Conservation (phyloP, 2,113 vertebrate species). For the Macquaria australasica region DNA sequence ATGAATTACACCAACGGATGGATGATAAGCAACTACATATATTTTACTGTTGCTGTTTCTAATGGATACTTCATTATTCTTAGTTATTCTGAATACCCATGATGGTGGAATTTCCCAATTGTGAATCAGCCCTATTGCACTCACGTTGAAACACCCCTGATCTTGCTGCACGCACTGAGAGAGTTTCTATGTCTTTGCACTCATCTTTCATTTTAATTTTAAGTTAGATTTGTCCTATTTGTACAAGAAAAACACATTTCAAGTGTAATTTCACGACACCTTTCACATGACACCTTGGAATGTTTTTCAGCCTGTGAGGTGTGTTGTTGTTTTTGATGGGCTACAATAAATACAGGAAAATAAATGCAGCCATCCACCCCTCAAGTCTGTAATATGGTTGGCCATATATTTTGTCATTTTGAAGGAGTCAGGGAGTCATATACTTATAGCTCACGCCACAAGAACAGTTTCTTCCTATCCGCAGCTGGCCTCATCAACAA, state of each 20-base stretch:
- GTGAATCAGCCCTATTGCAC: constrained; percentile 44
- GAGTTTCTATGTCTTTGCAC: neutral
- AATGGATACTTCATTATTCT: neutral
- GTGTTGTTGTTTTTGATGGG: neutral
- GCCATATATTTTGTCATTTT: neutral
- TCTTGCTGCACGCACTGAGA: neutral
- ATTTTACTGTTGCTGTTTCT: neutral
- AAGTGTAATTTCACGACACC: neutral
- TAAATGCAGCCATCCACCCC: too few relatives aligned
- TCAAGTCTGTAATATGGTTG: neutral
- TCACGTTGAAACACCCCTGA: constrained; percentile 4
- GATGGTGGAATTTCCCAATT: constrained; percentile 46
- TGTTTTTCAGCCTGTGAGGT: neutral
- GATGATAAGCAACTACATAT: neutral
- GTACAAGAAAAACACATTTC: neutral
- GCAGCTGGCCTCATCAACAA: too few relatives aligned
- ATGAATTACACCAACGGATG: neutral
- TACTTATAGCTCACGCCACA: too few relatives aligned
- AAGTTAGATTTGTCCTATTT: neutral
- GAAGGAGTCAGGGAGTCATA: neutral
- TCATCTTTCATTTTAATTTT: neutral
- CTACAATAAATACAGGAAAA: neutral
- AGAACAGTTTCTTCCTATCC: too few relatives aligned
- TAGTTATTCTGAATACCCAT: constrained; percentile 32
- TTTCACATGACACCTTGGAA: neutral